Percentiles rank a stretch among this genome's conserved stretches.
These are phyloP conservation scores for Myotis davidii DNA, from an alignment of 2,113 vertebrate species.

Conservation along the genomic window DNA sequence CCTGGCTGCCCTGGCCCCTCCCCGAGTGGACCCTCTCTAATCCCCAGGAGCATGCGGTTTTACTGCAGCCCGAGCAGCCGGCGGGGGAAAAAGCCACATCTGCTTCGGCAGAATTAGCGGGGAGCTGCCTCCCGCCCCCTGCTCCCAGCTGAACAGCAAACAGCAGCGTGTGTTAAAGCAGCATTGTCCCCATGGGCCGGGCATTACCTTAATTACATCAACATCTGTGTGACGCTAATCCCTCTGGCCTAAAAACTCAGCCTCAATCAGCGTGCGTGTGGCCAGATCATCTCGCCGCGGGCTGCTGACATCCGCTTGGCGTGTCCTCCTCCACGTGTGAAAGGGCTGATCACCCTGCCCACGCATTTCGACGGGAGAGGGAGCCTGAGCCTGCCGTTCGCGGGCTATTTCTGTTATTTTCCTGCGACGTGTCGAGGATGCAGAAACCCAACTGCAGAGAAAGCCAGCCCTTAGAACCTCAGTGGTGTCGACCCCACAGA, in stretches of 20 bases:
- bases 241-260: background rate
- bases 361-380: background rate
- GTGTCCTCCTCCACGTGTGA: background rate
- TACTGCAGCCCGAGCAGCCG: background rate
- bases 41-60: constrained; percentile 5
- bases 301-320: constrained; percentile 26
- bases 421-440: background rate
- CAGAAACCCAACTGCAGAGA: background rate
- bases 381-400: background rate
- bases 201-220: constrained; percentile 56
- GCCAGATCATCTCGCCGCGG: background rate
- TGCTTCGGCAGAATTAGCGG: background rate
- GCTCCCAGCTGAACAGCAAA: background rate
- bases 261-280: background rate
- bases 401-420: background rate
- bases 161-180: background rate
- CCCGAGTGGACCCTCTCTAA: background rate
- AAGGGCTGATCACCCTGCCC: background rate
- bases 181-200: background rate
- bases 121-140: fast-evolving
- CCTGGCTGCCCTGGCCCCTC: background rate
- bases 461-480: no score
- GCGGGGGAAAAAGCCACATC: constrained; percentile 46
- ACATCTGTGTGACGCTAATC: constrained; percentile 16
- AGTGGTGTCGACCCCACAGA: background rate